Base-by-base conservation (phyloP, 1,140 invertebrate genomes). In the Pachypeltis micranthus region DNA sequence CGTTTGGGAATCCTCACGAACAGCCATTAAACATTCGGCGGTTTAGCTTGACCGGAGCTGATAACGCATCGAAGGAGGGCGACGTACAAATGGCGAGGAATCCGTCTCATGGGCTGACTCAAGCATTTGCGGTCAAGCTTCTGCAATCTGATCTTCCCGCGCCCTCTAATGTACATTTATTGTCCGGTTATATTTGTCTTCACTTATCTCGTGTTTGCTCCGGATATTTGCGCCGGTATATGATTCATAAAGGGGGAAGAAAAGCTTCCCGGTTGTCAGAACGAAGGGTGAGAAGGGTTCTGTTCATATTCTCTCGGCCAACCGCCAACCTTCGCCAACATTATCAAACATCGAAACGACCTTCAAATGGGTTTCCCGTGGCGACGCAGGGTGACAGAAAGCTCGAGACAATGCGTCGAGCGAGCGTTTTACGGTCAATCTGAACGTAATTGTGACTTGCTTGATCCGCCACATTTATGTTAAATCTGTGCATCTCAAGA, bases 161-260 rank as follows among this genome's bases (percentile, higher is more conserved):
- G 12, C 27, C 27, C 56, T 39, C 56, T 63, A 63, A 63, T 63
- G 62, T 55, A 63, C 62, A 63, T 63, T 63, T 63, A 63, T 63
- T 63, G 62, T 63, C 55, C 62, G 31, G 62, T 59, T 59, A 63
- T 63, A 63, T 63, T 63, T 63, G 62, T 63, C 62, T 63, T 63
- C 56, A 63, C 62, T 63, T 63, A 58, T 63, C 61, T 63, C 25
- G 16, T 54, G 47, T 31, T 55, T 56, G 47, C 61, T 29, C 27
- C 27, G 47, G 28, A 51, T 63, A 55, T 63, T 63, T 63, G 61
- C 47, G 10, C 47, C 47, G 47, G 47, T 51, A 51, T 51, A 51
- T 51, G 47, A 51, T 51, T 51, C 47, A 51, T 51, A 21, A 51
- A 51, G 19, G 7, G 47, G 19, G 47, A 51, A 51, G 19, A 21